Evolutionary conservation across 2,113 vertebrate genomes (phyloP), one percentile per base, ranked within the genome.

Genomic region (Nesoenas mayeri): DNA sequence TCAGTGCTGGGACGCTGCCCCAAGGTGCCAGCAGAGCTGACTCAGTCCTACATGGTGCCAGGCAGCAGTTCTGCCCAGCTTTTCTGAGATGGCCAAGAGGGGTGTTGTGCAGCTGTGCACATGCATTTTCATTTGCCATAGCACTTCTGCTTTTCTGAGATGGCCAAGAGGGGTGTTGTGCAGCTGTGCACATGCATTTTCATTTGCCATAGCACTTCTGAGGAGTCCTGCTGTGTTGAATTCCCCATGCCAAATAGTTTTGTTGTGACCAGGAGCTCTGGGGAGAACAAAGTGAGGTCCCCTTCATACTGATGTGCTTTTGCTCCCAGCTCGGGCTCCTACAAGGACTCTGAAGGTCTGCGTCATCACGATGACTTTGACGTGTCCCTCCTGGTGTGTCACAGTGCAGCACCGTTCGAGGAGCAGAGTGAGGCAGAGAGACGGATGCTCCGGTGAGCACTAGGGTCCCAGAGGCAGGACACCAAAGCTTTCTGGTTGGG

Each of bases 281-380:
- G 28, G 34, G 13, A 31, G 29, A 82, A 24, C 42, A n/a, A 42
- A 70, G 34, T 28, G 32, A 54, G 6, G 10, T 64, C 62, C 24
- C 15, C 17, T 88, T 91, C 17, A 19, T 50, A 28, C 18, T 56
- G 10, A 69, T 50, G 25, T 86, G 19, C 14, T 72, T 92, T 90
- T 79, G 14, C 77, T 93, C 87, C 69, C 82, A 99, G 99, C 96
- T 99, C 99, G 8, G 99, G 99, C 50, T 99, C 99, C 5, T 99
- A 99, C 95, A 99, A 99, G 91, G 99, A 99, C 89, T 98, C 99
- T 11, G 99, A 99, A 91, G 99, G 99, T 34, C 98, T 99, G 47
- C 98, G 98, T 66, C 99, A 99, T 96, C 99, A 99, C 2, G 99
- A 99, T 25, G 99, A 99, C 95, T 99, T 99, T 5, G 99, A 99